phyloP scores from a whole-genome alignment of 35 echinoderm and acorn worm species.

The Heliocidaris erythrogramma region DNA sequence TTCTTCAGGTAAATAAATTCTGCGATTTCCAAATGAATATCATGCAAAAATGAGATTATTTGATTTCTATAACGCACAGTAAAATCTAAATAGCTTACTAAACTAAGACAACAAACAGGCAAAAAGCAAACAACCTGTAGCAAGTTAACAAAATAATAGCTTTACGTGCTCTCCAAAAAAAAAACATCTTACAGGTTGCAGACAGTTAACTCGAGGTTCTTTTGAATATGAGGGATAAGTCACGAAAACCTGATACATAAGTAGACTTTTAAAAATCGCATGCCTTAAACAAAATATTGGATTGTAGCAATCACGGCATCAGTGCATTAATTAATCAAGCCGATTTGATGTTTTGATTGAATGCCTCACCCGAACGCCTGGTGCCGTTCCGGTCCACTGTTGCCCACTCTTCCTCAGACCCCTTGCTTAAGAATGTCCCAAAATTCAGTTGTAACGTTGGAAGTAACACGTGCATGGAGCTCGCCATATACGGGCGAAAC shows the following conservation, averaged over 20 bases:
- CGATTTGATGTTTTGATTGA: not conserved
- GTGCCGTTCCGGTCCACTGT: conserved; percentile 48
- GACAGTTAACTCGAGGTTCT: not conserved
- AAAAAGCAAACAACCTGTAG: conserved; percentile 3
- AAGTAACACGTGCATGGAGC: conserved; percentile 52
- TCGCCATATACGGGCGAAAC: conserved; percentile 44
- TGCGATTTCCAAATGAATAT: not conserved
- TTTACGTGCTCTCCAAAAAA: not conserved
- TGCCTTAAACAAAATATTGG: not conserved
- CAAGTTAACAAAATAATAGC: conserved; percentile 3
- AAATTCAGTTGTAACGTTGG: conserved; percentile 36
- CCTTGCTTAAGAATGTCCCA: conserved; percentile 37
- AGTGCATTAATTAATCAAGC: conserved; percentile 2
- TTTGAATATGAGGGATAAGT: not conserved
- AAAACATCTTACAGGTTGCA: conserved; percentile 17
- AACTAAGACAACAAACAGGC: not conserved
- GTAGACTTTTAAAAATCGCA: not conserved
- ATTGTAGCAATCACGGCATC: not conserved
- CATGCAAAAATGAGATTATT: conserved; percentile 9
- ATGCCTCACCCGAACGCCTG: conserved; percentile 45
- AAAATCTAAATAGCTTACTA: not conserved
- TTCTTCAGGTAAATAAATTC: not conserved
- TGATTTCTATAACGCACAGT: not conserved
- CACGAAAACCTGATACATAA: not conserved
- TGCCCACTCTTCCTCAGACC: conserved; percentile 42